These are phyloP conservation scores for Oriolus oriolus DNA, from an alignment of 2,113 vertebrate genomes.

Conservation along the genomic window DNA sequence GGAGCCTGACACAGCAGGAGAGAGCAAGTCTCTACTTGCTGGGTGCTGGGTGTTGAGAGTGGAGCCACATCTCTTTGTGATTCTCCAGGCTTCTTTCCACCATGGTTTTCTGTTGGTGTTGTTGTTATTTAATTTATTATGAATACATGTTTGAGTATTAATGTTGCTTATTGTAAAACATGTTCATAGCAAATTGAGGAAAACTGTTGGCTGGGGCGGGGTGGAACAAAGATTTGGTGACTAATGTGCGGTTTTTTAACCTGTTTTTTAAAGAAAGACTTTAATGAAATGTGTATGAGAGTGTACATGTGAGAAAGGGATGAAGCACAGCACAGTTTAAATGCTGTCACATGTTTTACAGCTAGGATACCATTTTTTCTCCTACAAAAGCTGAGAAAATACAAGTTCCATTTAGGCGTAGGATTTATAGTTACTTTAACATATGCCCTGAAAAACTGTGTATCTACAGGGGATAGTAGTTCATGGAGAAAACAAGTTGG, in stretches of 20 bases:
- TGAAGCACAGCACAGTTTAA: slow-evolving; percentile 22
- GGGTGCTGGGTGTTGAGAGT: neutral
- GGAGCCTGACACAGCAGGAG: neutral
- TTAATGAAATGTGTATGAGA: neutral
- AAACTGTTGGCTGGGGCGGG: neutral
- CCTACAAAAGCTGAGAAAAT: slow-evolving; percentile 55
- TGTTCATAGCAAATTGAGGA: neutral
- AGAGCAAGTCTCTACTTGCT: too few relatives aligned
- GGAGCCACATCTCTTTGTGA: neutral
- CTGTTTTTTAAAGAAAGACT: neutral
- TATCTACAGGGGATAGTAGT: slow-evolving; percentile 66
- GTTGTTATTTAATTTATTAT: neutral
- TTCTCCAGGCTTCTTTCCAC: neutral
- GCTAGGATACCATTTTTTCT: slow-evolving; percentile 4
- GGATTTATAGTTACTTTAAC: slow-evolving; percentile 66
- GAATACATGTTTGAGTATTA: neutral
- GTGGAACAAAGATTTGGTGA: neutral
- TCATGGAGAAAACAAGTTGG: slow-evolving; percentile 70
- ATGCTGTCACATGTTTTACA: slow-evolving; percentile 17
- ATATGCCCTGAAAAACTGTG: slow-evolving; percentile 52
- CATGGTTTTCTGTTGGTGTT: neutral
- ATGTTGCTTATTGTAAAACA: neutral
- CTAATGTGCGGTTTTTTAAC: neutral
- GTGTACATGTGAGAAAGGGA: neutral
- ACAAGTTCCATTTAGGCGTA: slow-evolving; percentile 47